A percentile compares a stretch with the other conserved stretches of the same genome.
Conservation (phyloP, 2,113 vertebrate genomes). For the Myodes glareolus region DNA sequence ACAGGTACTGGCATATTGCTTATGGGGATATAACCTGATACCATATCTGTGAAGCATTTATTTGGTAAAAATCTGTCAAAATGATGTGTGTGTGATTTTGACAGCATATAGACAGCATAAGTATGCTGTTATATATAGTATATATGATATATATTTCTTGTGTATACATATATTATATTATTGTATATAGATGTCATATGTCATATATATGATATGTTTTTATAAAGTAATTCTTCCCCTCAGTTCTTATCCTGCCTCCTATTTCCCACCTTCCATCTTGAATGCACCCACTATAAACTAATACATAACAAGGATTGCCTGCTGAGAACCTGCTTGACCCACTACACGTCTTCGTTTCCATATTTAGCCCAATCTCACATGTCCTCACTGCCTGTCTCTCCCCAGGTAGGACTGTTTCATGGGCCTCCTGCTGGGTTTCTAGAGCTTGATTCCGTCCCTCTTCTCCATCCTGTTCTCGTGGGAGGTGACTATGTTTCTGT, state of each 20-base stretch:
- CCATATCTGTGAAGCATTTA: background rate
- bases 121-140: background rate
- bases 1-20: background rate
- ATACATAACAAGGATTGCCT: background rate
- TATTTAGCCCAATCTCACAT: background rate
- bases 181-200: background rate
- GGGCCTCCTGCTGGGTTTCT: background rate
- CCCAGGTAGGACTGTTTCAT: background rate
- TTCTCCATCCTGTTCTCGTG: background rate
- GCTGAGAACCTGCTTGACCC: background rate
- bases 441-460: background rate
- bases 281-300: background rate
- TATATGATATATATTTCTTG: background rate
- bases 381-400: background rate
- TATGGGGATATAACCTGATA: background rate
- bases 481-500: background rate
- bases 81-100: background rate
- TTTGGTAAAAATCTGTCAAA: background rate
- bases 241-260: background rate
- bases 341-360: background rate
- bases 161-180: background rate
- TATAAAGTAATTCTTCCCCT: background rate
- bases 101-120: background rate
- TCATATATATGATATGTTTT: background rate
- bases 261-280: background rate